Base-by-base conservation (phyloP, 1,140 invertebrate species). In the Oscheius sp. region DNA sequence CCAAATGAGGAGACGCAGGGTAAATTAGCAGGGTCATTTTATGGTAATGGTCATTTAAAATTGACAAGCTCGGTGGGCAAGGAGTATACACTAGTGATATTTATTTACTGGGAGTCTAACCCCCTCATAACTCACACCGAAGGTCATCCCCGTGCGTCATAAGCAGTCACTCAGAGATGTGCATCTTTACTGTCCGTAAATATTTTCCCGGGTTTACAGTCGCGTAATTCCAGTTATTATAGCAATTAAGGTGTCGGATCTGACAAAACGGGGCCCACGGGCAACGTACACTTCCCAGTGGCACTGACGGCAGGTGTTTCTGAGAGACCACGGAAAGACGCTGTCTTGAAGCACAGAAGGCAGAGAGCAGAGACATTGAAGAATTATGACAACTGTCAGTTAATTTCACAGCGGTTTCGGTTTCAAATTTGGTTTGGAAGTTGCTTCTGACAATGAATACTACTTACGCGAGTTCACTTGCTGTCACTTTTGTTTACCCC, bases 141-240 rank as follows among this genome's bases (percentile, higher is more conserved):
- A 55, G 49, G 28, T 4, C 7, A 26, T 55, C 49, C 49, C 15
- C 7, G 7, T 23, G 4, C 49, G 28, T 4, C 23, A 7, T 4
- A 7, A 4, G 7, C 23, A 20, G 4, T 26, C 49, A 23, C 23
- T 55, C 7, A 55, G 15, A 26, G 28, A 15, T 7, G 28, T 10
- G 10, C 49, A 55, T 23, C 49, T 55, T 55, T 23, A 55, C 7
- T 55, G 49, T 55, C 49, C 49, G 4, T 55, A 55, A 55, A 55
- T 23, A 7, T 4, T 4, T 15, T 20, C 7, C 23, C 49, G 23
- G n/a, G n/a, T n/a, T n/a, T 55, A 20, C 15, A 55, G 15, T 26
- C 49, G 15, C 49, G 4, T 55, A 55, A 55, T 55, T 55, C 15
- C 23, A 7, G 23, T 55, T 20, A 55, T 55, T 55, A 26, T 7